A percentile compares a stretch with the other conserved stretches of the same genome.
These are phyloP conservation scores for Anolis sagrei DNA, from an alignment of 2,113 vertebrate genomes.

Conservation along the genomic window DNA sequence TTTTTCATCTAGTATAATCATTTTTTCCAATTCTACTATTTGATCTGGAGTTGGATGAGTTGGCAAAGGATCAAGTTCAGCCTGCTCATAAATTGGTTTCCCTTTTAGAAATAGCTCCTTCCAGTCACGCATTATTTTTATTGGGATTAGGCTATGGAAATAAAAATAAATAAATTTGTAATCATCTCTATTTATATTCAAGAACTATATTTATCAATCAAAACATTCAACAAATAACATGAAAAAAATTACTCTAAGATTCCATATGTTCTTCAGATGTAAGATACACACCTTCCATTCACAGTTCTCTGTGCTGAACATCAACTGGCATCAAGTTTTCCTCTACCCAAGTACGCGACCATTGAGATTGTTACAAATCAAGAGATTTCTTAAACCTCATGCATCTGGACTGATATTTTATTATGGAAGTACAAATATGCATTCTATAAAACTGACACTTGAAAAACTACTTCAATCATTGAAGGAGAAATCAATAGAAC, in stretches of 20 bases:
- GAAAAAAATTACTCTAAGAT: background rate
- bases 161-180: background rate
- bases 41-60: conserved; percentile 66
- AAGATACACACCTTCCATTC: no score
- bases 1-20: conserved; percentile 83
- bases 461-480: no score
- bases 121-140: conserved; percentile 88
- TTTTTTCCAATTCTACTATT: conserved; percentile 80
- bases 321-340: no score
- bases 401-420: no score
- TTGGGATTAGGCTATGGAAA: conserved; percentile 83
- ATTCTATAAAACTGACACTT: no score
- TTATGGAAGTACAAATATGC: no score
- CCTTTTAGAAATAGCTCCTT: conserved; percentile 86
- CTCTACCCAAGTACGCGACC: no score
- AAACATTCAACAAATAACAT: background rate
- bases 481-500: no score
- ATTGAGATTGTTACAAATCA: no score
- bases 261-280: background rate
- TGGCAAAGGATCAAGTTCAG: conserved; percentile 56
- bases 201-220: background rate
- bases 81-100: conserved; percentile 84
- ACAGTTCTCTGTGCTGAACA: background rate
- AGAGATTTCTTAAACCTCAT: no score
- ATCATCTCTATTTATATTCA: background rate